These are phyloP conservation scores for Dascillus cervinus DNA, from an alignment of 2,888 invertebrate species.

Conservation along the genomic window DNA sequence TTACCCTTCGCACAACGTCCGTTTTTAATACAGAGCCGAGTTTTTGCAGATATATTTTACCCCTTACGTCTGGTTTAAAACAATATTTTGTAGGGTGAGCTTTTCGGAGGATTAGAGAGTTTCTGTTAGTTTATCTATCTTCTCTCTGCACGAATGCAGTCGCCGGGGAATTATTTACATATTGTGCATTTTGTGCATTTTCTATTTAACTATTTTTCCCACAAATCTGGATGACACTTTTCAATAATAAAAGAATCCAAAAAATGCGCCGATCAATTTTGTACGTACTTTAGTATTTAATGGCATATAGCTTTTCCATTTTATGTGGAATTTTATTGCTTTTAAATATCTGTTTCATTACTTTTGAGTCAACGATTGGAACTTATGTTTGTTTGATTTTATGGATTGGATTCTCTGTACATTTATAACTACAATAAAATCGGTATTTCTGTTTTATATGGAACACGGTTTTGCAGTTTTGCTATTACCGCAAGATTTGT, in stretches of 20 bases:
- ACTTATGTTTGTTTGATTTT: constrained; percentile 8
- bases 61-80: constrained; percentile 5
- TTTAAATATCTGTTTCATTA: constrained; percentile 6
- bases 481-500: no score
- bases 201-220: no score
- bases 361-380: constrained; percentile 4
- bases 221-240: no score
- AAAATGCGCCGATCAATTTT: constrained; percentile 1
- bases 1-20: no score
- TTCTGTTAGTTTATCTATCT: no score
- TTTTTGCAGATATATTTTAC: no score
- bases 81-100: constrained; percentile 3
- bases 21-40: no score
- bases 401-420: constrained; percentile 10
- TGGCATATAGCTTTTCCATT: constrained; percentile 7
- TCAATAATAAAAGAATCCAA: constrained; percentile 6
- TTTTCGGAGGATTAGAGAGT: constrained; percentile 4
- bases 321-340: constrained; percentile 5
- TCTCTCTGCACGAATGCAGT: no score
- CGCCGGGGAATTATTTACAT: no score
- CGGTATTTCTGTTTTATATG: no score
- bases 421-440: constrained; percentile 11
- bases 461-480: no score
- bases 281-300: constrained; percentile 8
- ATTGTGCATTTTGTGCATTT: no score